Percentiles rank a stretch among this genome's conserved stretches.
phyloP scores from a whole-genome alignment of 2,888 invertebrate species.

The Schizotus pectinicornis region DNA sequence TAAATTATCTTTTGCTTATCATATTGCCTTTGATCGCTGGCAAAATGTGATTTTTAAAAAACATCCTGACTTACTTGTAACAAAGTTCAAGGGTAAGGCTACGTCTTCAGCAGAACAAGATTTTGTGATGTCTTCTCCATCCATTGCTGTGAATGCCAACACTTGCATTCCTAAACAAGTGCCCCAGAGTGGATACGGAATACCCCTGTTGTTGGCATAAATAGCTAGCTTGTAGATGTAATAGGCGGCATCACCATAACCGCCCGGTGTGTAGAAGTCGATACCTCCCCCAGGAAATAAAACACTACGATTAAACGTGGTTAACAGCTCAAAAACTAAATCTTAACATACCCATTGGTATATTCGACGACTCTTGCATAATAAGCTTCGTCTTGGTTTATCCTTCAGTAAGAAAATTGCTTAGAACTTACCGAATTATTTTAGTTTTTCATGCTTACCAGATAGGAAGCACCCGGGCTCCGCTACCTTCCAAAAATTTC shows the following conservation, averaged over 20 bases:
- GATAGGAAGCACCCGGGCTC: slow-evolving; percentile 84
- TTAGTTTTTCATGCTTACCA: slow-evolving; percentile 61
- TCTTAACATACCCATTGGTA: slow-evolving; percentile 71
- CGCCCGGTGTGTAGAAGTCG: slow-evolving; percentile 68
- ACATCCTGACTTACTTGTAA: slow-evolving; percentile 69
- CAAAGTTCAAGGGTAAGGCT: slow-evolving; percentile 69
- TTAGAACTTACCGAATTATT: not conserved
- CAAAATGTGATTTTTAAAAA: too few species aligned
- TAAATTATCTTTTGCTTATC: too few species aligned
- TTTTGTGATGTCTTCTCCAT: slow-evolving; percentile 64
- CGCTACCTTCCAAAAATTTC: slow-evolving; percentile 86
- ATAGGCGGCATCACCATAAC: slow-evolving; percentile 76
- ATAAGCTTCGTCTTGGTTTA: slow-evolving; percentile 65
- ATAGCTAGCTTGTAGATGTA: slow-evolving; percentile 70
- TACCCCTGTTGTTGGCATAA: slow-evolving; percentile 66
- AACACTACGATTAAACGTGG: slow-evolving; percentile 62
- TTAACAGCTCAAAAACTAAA: slow-evolving; percentile 19
- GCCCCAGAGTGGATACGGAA: slow-evolving; percentile 79
- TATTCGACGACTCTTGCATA: slow-evolving; percentile 66
- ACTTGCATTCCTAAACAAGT: slow-evolving; percentile 87
- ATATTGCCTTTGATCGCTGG: too few species aligned
- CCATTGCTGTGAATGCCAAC: slow-evolving; percentile 66
- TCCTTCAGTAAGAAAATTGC: slow-evolving; percentile 60
- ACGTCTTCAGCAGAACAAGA: slow-evolving; percentile 65
- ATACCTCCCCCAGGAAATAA: slow-evolving; percentile 80